Evolutionary conservation across 2,888 invertebrate species (phyloP), one percentile per base, ranked within the genome.

Genomic region (Epiblema foenella): DNA sequence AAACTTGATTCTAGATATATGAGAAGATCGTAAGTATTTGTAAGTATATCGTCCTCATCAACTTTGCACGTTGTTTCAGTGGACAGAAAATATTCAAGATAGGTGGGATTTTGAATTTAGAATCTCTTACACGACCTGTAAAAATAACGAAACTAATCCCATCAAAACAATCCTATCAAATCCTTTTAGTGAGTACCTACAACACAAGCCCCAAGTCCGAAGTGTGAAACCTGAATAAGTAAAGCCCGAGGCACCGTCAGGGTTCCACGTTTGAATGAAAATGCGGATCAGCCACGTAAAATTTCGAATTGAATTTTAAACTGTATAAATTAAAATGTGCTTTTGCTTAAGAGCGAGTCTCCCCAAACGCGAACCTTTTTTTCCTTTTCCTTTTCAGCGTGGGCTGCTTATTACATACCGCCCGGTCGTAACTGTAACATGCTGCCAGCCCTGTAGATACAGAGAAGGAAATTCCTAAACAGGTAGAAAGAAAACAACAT

Each of bases 401-500:
- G 8, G 37, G 8, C 49, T 63, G 49, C 63, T 63, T 51, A 69
- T 64, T 69, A 69, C 52, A 57, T 51, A 64, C 42, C 52, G 39
- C 52, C 52, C 57, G 39, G 69, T 65, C 69, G 65, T 70, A 70
- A 65, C 64, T 46, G 69, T 64, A 70, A 70, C 63, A 65, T 70
- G 69, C 57, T 65, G 52, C 69, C 76, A 78, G 75, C 77, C 80
- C 75, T 73, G 60, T 29, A 29, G 46, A 46, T 18, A 37, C 39
- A 49, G 33, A n/a, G 49, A 62, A 80, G 77, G 78, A 76, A 75
- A 76, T 73, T 60, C 20, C 66, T 67, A 77, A 76, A 75, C 75
- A 77, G 75, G 75, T 74, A 76, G 72, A 77, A 76, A 76, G 73
- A 75, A 70, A 74, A 75, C 76, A 75, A 74, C 58, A 72, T 76